Evolutionary conservation across 2,113 vertebrate species (phyloP), one percentile per base, ranked within the genome.

Genomic region (Eubucco bourcierii): DNA sequence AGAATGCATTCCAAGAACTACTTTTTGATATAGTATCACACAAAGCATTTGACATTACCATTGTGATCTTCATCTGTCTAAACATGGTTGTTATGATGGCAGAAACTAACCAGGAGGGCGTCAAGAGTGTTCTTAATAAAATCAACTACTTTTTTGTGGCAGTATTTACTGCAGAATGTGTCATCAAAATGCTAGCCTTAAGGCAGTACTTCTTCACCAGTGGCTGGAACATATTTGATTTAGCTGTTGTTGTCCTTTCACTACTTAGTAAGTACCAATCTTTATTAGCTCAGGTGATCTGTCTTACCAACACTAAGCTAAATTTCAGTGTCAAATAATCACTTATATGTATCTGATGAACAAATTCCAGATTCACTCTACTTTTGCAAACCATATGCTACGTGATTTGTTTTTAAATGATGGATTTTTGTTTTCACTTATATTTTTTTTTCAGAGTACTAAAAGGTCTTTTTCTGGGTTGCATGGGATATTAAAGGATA

Each of bases 51-150:
- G 99, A 99, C 86, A 96, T 99, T 74, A 95, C 98, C n/a, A 97
- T 99, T 96, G 98, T 99, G 97, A 96, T 97, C 93, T 98, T 99
- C 60, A 99, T 99, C 91, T 97, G 98, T 46, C 96, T 99, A 50
- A 99, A 99, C 93, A 99, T 99, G 99, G 83, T 99, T 15, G 97
- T 98, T 72, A 99, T 99, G 99, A 99, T 99, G 98, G 98, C 98
- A 76, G 99, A 99, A 94, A 97, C 96, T 0, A 88, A 97, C 2
- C 80, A 97, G 29, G 95, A 97, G 61, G 37, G n/a, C 1, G 97
- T 83, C 85, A 97, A 98, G 71, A 8, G n/a, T 2, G 76, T 98
- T 78, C 98, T 99, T 31, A 98, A 98, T 31, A 95, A 94, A 23
- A 98, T 99, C 96, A 99, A 99, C 97, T 68, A 96, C 68, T 97